Evolutionary conservation across 2,888 invertebrate genomes (phyloP), one percentile per base, ranked within the genome.

Genomic region (Drosophila borealis): DNA sequence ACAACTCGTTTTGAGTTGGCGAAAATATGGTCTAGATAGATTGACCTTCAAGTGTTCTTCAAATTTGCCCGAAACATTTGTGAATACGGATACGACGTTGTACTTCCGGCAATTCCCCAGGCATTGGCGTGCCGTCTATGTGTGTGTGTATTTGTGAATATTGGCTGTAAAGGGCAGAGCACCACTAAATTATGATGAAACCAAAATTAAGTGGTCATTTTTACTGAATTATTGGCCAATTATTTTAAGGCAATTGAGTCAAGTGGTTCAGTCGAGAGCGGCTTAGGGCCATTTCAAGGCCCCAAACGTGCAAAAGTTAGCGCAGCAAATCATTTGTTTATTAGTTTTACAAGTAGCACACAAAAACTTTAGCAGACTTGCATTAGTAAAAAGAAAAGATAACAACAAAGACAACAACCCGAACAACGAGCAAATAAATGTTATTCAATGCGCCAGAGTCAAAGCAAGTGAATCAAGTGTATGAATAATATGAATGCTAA

Each of bases 401-500:
- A 39, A 53, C 41, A 45, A 39, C 25, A 75, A 53, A 55, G 59
- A n/a, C 41, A 57, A 29, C 41, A 60, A 17, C 37, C 46, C 55
- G 67, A 77, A 70, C 42, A 61, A 57, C 67, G 68, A 62, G 65
- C 69, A 70, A 86, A 83, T 83, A 84, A 84, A 88, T 78, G 75
- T 70, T 80, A 74, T 84, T 84, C 81, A 81, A 87, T 81, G 72
- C 61, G 50, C 67, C 65, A 48, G 63, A 57, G 41, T 46, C 65
- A 10, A 42, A 68, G 69, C 37, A 60, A 70, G 61, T 68, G 86
- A 88, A 78, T 78, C 81, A 80, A 87, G 88, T 86, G 76, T 83
- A 83, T 86, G 86, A 85, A 85, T 85, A 87, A 89, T 84, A 78
- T 85, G 88, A 89, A 89, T 89, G 78, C 82, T 86, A 88, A 86